Evolutionary conservation across 2,113 vertebrate genomes (phyloP).

Genomic region (Brienomyrus longianalis): DNA sequence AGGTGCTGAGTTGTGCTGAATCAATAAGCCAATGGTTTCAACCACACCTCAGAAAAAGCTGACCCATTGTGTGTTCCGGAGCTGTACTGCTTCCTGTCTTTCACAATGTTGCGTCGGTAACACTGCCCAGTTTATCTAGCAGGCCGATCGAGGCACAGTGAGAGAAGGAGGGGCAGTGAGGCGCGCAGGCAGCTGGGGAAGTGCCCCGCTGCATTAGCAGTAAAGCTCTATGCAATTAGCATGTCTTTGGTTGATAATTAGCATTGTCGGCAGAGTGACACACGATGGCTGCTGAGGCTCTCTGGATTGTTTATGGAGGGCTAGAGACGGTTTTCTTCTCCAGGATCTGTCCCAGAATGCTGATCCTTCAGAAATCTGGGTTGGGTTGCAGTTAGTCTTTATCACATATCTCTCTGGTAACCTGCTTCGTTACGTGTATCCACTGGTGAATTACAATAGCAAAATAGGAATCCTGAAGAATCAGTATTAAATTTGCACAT

Average conservation of each 20-base stretch:
- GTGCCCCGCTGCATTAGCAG: constrained; percentile 74
- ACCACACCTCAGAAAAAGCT: constrained; percentile 1
- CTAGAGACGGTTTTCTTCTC: constrained; percentile 47
- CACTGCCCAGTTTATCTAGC: neutral
- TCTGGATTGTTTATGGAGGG: constrained; percentile 63
- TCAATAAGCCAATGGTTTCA: constrained; percentile 33
- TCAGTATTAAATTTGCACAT: neutral
- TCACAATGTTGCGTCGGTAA: constrained; percentile 18
- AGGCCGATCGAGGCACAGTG: constrained; percentile 42
- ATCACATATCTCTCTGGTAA: neutral
- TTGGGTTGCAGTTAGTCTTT: neutral
- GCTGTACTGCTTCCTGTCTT: constrained; percentile 5
- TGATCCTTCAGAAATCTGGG: neutral
- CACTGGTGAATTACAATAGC: neutral
- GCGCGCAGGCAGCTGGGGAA: constrained; percentile 65
- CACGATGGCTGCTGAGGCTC: constrained; percentile 50
- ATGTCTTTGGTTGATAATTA: constrained; percentile 84
- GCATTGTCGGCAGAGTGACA: constrained; percentile 67
- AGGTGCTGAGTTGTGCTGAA: constrained; percentile 43
- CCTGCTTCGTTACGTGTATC: neutral
- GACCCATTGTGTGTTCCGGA: constrained; percentile 5
- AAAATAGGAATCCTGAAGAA: neutral
- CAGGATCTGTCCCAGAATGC: neutral
- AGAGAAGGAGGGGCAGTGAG: constrained; percentile 62
- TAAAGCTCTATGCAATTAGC: constrained; percentile 80